Conservation (phyloP, 1,140 invertebrate species). For the Galleria mellonella region DNA sequence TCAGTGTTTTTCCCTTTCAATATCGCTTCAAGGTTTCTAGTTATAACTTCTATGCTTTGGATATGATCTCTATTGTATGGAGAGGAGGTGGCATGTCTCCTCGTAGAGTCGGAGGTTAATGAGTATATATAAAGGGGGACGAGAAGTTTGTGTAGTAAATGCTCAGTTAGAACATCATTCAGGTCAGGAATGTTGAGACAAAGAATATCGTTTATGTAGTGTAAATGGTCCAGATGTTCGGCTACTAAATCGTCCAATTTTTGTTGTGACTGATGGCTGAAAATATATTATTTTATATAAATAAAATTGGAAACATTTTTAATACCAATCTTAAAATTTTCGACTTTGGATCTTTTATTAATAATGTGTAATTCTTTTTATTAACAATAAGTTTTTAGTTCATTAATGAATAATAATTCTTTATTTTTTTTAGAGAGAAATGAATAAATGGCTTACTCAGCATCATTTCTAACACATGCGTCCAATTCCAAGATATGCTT, state of each 20-base stretch:
- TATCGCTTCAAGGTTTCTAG: conserved; percentile 77
- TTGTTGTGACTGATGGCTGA: conserved; percentile 91
- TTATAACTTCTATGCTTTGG: conserved; percentile 75
- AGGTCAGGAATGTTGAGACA: conserved; percentile 93
- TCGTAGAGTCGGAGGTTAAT: conserved; percentile 75
- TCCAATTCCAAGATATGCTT: conserved; percentile 98
- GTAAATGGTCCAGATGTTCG: conserved; percentile 97
- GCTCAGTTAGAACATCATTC: conserved; percentile 97
- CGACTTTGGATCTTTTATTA: too few species aligned
- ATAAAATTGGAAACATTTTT: neutral
- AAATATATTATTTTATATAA: conserved; percentile 35
- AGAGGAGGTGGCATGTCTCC: conserved; percentile 37
- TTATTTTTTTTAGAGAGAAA: neutral
- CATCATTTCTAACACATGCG: conserved; percentile 94
- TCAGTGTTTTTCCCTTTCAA: conserved; percentile 75
- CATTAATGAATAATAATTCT: too few species aligned
- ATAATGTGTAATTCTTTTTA: too few species aligned
- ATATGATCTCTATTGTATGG: conserved; percentile 59
- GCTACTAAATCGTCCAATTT: conserved; percentile 96
- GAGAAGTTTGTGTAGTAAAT: conserved; percentile 93
- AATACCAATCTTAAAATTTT: neutral
- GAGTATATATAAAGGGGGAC: conserved; percentile 97
- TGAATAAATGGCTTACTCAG: conserved; percentile 82
- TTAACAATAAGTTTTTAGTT: too few species aligned
- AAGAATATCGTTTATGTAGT: conserved; percentile 98